phyloP scores from a whole-genome alignment of 2,888 invertebrate species.

The Nymphalis urticae region DNA sequence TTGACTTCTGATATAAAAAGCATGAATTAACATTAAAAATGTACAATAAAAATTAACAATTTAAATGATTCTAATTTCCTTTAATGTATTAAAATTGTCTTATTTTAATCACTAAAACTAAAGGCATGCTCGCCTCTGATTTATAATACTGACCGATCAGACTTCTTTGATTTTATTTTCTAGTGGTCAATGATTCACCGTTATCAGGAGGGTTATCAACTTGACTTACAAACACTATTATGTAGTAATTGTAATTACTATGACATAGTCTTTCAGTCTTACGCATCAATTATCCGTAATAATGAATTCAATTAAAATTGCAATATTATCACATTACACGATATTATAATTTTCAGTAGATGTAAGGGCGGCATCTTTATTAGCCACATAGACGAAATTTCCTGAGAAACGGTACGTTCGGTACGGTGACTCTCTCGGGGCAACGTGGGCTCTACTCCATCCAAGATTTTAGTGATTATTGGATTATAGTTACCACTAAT shows the following conservation, averaged over 20 bases:
- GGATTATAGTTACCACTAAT: no score
- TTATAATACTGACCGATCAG: slow-evolving; percentile 1
- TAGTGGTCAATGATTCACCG: slow-evolving; percentile 26
- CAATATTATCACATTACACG: slow-evolving; percentile 16
- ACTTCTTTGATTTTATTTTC: slow-evolving; percentile 10
- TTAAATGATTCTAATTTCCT: neutral
- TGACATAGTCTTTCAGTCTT: neutral
- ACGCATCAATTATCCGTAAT: neutral
- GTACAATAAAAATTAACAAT: neutral
- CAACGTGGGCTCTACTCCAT: no score
- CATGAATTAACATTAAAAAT: neutral
- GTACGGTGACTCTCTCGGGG: no score
- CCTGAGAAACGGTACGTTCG: no score
- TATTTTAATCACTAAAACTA: neutral
- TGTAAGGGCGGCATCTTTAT: no score
- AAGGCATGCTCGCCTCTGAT: neutral
- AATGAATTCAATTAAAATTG: neutral
- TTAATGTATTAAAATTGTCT: neutral
- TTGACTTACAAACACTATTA: slow-evolving; percentile 12
- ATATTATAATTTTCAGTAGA: no score
- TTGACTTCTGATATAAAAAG: no score
- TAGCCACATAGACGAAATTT: no score
- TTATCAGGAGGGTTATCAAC: slow-evolving; percentile 41
- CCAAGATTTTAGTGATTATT: no score
- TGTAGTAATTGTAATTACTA: neutral